Conservation (phyloP, 2,888 invertebrate genomes). For the Tenthredo livida region DNA sequence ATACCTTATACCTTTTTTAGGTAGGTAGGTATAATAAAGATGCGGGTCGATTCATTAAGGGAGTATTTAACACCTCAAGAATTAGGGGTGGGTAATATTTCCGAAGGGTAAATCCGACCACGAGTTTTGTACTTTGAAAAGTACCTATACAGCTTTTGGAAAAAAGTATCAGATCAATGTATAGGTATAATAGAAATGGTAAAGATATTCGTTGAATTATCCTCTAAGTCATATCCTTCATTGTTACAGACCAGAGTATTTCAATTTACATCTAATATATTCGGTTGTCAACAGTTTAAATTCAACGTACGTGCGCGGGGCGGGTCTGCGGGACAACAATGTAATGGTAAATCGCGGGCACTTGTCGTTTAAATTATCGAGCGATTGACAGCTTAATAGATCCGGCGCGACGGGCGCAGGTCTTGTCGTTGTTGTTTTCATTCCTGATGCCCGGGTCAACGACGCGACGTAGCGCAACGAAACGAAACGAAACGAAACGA, state of each 20-base stretch:
- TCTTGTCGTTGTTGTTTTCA: conserved; percentile 36
- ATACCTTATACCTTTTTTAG: background rate
- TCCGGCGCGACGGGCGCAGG: background rate
- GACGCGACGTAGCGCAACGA: background rate
- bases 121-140: background rate
- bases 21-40: background rate
- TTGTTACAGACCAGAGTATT: background rate
- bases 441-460: conserved; percentile 21
- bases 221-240: background rate
- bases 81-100: background rate
- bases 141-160: background rate
- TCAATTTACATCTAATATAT: background rate
- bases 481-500: background rate
- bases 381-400: conserved; percentile 64
- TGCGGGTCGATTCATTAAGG: background rate
- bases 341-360: conserved; percentile 18
- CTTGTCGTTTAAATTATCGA: conserved; percentile 61
- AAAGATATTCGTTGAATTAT: too few species aligned
- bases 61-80: background rate
- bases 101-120: background rate
- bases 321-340: background rate
- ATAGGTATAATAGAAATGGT: too few species aligned
- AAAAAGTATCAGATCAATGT: background rate
- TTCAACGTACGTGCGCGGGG: conserved; percentile 2
- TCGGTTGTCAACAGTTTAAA: conserved; percentile 2